Evolutionary conservation across 2,888 invertebrate genomes (phyloP).

Genomic region (Arenicola marina): DNA sequence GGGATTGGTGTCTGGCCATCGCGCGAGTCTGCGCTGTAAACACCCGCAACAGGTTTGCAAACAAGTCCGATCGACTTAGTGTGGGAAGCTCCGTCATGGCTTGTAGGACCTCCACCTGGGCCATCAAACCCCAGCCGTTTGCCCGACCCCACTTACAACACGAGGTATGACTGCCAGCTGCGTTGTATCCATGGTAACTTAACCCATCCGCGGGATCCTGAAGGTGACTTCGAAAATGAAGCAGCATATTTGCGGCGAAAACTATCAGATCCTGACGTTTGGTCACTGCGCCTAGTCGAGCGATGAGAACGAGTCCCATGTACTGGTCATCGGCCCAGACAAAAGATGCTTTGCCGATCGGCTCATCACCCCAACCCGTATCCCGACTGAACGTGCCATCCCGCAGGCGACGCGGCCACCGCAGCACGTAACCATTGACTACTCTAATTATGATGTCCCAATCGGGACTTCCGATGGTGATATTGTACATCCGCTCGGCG

Average conservation of each 20-base stretch:
- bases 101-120: conserved; percentile 8
- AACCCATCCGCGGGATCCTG: conserved; percentile 2
- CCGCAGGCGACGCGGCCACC: conserved; percentile 2
- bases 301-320: conserved; percentile 13
- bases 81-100: background rate
- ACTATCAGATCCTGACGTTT: background rate
- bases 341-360: conserved; percentile 4
- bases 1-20: background rate
- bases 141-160: conserved; percentile 18
- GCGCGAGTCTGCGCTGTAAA: background rate
- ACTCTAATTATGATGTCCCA: background rate
- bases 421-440: background rate
- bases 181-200: conserved; percentile 12
- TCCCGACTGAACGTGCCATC: conserved; percentile 12
- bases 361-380: background rate
- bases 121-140: conserved; percentile 17
- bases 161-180: conserved; percentile 1
- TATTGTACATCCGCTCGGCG: background rate
- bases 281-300: background rate
- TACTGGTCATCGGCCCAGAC: conserved; percentile 16
- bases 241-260: background rate
- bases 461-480: background rate
- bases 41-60: background rate
- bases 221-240: background rate
- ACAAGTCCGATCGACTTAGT: background rate